phyloP scores from a whole-genome alignment of 30 jellyfish, hydroid and myxozoan genomes.

The Sanderia malayensis region DNA sequence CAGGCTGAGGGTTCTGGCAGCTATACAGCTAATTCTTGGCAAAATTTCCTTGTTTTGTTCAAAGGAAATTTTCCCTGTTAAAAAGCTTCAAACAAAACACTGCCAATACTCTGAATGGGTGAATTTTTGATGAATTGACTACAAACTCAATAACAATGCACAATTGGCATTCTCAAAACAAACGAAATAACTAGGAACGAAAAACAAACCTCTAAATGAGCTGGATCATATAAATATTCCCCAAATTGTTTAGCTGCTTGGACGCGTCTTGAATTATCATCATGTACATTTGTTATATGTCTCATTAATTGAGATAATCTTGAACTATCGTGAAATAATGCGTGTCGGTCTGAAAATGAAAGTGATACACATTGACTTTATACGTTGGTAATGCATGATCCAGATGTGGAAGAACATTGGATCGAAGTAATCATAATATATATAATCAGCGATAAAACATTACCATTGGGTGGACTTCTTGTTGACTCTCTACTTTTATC shows the following conservation, averaged over 20 bases:
- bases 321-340: slow-evolving; percentile 84
- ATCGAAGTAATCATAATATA: background rate
- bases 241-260: slow-evolving; percentile 61
- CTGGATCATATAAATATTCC: slow-evolving; percentile 72
- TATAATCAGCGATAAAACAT: background rate
- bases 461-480: slow-evolving; percentile 49
- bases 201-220: slow-evolving; percentile 73
- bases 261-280: slow-evolving; percentile 54
- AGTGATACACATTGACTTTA: background rate
- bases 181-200: background rate
- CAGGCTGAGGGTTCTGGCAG: too few species aligned
- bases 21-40: too few species aligned
- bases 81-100: background rate
- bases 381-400: background rate
- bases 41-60: background rate
- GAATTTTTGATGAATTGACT: background rate
- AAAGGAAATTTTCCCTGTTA: background rate
- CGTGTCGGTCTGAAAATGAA: slow-evolving; percentile 62
- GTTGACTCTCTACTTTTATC: slow-evolving; percentile 33
- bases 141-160: too few species aligned
- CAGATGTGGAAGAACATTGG: background rate
- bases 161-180: background rate
- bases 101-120: background rate
- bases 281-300: slow-evolving; percentile 64
- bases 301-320: slow-evolving; percentile 80